Evolutionary conservation across 2,888 invertebrate species (phyloP), one percentile per base, ranked within the genome.

Genomic region (Neoaliturus tenellus): DNA sequence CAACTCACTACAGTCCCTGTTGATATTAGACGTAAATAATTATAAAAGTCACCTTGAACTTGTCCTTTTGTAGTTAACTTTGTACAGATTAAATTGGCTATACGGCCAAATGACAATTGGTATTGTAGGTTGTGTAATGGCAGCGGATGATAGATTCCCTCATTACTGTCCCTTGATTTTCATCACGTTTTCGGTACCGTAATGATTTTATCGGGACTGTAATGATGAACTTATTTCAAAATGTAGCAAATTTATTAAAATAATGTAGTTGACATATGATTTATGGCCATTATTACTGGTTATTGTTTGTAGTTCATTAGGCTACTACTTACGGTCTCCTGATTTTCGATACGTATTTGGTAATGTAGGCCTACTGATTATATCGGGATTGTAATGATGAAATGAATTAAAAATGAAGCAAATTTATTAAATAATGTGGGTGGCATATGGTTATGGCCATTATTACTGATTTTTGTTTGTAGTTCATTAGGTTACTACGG

Each of bases 61-160:
- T 51, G 51, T 51, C 17, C 51, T 12, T 17, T 17, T 51, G 20
- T 51, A 51, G 51, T 51, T 17, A 51, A 51, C 6, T 51, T 12
- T 51, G 51, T 51, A 51, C 51, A 51, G 51, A 51, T 51, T 51
- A 51, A 51, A n/a, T n/a, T 51, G 51, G 51, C 51, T 12, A 4
- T 51, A n/a, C 51, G 20, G 6, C 51, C 14, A 51, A 12, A 10
- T n/a, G 51, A 51, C 51, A 51, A 51, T 51, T 51, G 14, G 10
- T 51, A 51, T n/a, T 51, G 51, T n/a, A 51, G 51, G 51, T 51
- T 51, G 51, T 51, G 51, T 51, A 51, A 51, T 51, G 51, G 51
- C 6, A n/a, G 51, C 51, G 20, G 51, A n/a, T n/a, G 20, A 51
- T 51, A 51, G 14, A 51, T 51, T 51, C 17, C 20, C 51, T 51